Base-by-base conservation (phyloP, 2,888 invertebrate species). In the Scrobipalpa costella region DNA sequence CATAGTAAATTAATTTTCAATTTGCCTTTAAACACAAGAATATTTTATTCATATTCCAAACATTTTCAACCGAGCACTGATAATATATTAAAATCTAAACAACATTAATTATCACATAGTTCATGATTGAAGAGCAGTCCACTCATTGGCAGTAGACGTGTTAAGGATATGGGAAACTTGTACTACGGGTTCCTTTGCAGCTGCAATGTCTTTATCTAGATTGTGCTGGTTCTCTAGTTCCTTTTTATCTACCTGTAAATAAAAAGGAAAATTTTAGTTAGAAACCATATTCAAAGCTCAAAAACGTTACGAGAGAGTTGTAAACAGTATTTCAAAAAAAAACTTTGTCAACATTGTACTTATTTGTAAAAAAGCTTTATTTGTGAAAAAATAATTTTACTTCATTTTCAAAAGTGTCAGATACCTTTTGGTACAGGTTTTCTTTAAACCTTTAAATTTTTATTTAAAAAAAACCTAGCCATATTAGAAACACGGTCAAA, bases 121-220 rank as follows among this genome's bases (percentile, higher is more conserved):
- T 70, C 65, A 66, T 65, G 67, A 68, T 65, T 36, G 36, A 52
- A 64, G 64, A 61, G 64, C 34, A 50, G 64, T 58, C 64, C 63
- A 66, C 68, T 65, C 65, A 55, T 66, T 62, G 65, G 81, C 84
- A 83, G 84, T 83, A 79, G 73, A 77, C 71, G 72, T 69, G 70
- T 67, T 67, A 73, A 70, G 76, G 88, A 90, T 90, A 89, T 89
- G 89, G 82, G 75, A 78, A 75, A 76, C 78, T 88, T 89, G 89
- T 89, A 89, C 88, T 89, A 85, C 75, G 72, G 79, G 82, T 85
- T 80, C 67, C 21, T 72, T 65, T 70, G 69, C 74, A 77, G 73
- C 73, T 74, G 78, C 71, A 71, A 73, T 73, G 75, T 75, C 73
- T 73, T 0, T 34, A 71, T 74, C 76, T 75, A 76, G 72, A 69